Conservation (phyloP, 2,888 invertebrate genomes). For the Epinotia brunnichana region DNA sequence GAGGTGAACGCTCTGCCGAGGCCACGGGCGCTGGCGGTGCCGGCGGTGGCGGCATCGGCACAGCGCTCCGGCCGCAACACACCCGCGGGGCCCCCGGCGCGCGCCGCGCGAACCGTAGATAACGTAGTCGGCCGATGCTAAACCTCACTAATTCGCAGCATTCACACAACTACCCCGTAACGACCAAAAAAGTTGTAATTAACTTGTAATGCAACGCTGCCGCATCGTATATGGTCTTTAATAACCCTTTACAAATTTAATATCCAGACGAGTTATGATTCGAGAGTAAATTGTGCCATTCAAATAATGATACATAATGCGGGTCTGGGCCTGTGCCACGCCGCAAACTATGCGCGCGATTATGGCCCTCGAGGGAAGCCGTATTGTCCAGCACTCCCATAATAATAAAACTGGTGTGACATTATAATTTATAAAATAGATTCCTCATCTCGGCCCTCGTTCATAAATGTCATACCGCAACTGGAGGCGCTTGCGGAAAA, state of each 20-base stretch:
- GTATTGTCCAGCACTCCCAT: slow-evolving; percentile 32
- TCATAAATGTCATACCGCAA: slow-evolving; percentile 40
- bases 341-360: slow-evolving; percentile 46
- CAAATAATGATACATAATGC: slow-evolving; percentile 80
- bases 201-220: slow-evolving; percentile 43
- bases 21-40: slow-evolving; percentile 58
- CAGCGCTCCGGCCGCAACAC: slow-evolving; percentile 53
- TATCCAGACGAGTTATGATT: slow-evolving; percentile 71
- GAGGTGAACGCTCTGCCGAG: slow-evolving; percentile 80
- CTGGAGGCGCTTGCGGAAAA: slow-evolving; percentile 16
- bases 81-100: slow-evolving; percentile 51
- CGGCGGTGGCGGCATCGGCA: slow-evolving; percentile 42
- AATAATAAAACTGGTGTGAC: slow-evolving; percentile 40
- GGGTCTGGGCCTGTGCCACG: slow-evolving; percentile 64
- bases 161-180: background rate
- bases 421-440: slow-evolving; percentile 43
- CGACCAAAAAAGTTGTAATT: slow-evolving; percentile 14
- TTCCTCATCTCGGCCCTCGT: slow-evolving; percentile 27
- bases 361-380: slow-evolving; percentile 36
- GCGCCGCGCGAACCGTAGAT: slow-evolving; percentile 29
- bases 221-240: slow-evolving; percentile 48
- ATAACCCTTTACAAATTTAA: slow-evolving; percentile 75
- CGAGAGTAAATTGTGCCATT: slow-evolving; percentile 78
- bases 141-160: slow-evolving; percentile 3
- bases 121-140: slow-evolving; percentile 25